Conservation (phyloP, 2,888 invertebrate genomes). For the Nysson spinosus region DNA sequence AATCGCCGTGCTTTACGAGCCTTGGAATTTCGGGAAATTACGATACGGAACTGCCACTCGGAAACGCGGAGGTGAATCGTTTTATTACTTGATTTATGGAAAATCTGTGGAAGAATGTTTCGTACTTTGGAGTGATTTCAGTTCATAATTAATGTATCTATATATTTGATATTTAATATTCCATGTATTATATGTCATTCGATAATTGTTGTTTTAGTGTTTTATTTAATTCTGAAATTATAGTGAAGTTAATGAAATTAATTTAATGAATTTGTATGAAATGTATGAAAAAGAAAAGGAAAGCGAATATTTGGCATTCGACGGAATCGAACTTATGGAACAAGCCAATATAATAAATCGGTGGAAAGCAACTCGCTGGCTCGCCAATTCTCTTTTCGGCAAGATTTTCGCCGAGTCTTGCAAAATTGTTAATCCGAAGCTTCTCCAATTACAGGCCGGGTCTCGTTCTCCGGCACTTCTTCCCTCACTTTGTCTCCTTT, state of each 20-base stretch:
- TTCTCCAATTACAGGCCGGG: conserved; percentile 73
- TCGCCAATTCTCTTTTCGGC: conserved; percentile 62
- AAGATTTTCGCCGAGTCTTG: conserved; percentile 74
- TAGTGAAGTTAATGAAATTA: too few species aligned
- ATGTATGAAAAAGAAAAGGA: neutral
- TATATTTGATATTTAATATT: too few species aligned
- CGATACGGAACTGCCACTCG: conserved; percentile 7
- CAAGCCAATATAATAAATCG: conserved; percentile 10
- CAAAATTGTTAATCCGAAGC: conserved; percentile 77
- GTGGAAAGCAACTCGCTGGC: conserved; percentile 43
- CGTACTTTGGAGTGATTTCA: neutral
- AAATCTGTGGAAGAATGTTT: neutral
- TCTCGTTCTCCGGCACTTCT: conserved; percentile 44
- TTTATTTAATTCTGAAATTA: too few species aligned
- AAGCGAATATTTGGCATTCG: conserved; percentile 26
- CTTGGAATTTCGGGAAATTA: conserved; percentile 47
- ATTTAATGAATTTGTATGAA: too few species aligned
- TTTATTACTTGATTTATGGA: neutral
- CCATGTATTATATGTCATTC: too few species aligned
- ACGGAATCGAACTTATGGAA: neutral
- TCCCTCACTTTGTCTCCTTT: conserved; percentile 29
- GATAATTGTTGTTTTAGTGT: too few species aligned
- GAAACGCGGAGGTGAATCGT: neutral
- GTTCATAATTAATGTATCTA: too few species aligned
- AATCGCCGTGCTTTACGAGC: conserved; percentile 56